Conservation (phyloP, 2,797 vertebrate genomes). For the Thripadectes ignobilis region DNA sequence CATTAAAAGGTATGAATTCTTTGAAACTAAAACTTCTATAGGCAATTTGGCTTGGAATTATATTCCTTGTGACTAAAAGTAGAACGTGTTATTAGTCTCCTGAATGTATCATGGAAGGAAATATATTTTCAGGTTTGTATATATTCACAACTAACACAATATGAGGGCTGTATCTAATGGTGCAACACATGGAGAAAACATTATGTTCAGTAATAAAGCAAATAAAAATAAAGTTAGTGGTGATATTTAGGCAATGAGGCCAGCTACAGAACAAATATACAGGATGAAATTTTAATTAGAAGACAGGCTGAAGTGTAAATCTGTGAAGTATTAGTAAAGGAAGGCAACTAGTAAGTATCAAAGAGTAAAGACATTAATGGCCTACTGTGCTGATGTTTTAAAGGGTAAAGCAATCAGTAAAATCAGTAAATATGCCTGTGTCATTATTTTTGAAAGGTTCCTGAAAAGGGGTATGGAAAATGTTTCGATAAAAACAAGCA, state of each 20-base stretch:
- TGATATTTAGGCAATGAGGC: not conserved
- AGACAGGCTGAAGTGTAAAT: not conserved
- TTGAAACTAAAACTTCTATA: conserved; percentile 7
- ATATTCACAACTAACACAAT: not conserved
- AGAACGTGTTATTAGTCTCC: not conserved
- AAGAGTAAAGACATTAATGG: not conserved
- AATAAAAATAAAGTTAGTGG: not conserved
- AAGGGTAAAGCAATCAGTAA: not conserved
- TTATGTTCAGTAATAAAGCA: not conserved
- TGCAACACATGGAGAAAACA: not conserved
- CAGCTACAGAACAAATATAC: not conserved
- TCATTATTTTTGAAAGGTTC: not conserved
- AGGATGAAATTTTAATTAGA: not conserved
- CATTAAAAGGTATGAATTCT: not conserved
- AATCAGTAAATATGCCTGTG: not conserved
- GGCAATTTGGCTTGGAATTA: not conserved
- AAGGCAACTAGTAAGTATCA: not conserved
- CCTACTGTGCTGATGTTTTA: not conserved
- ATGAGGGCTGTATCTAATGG: not conserved
- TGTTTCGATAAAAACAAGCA: not conserved
- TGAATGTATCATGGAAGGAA: not conserved
- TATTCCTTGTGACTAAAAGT: not conserved
- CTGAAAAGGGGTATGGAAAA: not conserved
- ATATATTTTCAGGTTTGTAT: not conserved
- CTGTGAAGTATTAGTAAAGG: not conserved